Base-by-base conservation (phyloP, 2,888 invertebrate species). In the Torymus aiolomorphi region DNA sequence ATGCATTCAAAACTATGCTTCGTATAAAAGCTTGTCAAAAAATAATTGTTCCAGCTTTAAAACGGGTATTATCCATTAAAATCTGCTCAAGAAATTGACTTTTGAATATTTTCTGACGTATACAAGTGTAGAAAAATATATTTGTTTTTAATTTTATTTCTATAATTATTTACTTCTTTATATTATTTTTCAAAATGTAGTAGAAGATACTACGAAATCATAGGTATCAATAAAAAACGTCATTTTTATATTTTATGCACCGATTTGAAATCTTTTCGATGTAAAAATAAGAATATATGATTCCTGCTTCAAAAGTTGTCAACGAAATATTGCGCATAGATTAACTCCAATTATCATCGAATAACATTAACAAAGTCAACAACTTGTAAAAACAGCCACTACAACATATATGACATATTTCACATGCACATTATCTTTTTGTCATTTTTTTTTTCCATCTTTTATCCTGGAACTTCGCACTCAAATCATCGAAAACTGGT, bases 351-450 rank as follows among this genome's bases (percentile, higher is more conserved):
- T 18, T 16, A 13, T 79, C 59, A 54, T 42, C 31, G 20, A 70
- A 70, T 52, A 79, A 70, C 69, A 65, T 63, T 24, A 74, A 78
- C 76, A 70, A 74, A 79, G 70, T 75, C 52, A 70, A 79, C 74
- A 74, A 56, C 13, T 69, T 16, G 51, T 69, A 70, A 74, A 79
- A 65, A 79, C 74, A 70, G 78, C 51, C 31, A 20, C 69, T 75
- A 70, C 59, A 66, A 73, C 67, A 62, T 51, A 59, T 71, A 73
- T 63, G 62, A 52, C 16, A 31, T 20, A 1, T 66, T 52, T 24
- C 14, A 52, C 66, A 57, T 42, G 75, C 61, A 67, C 52, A 20
- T 71, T 54, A 14, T 51, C 24, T 54, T 14, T 69, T 69, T 67
- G 49, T 75, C 42, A 18, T 57, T 74, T 51, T 24, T 13, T 56